These are phyloP conservation scores for Oryctes rhinoceros DNA, from an alignment of 1,140 invertebrate genomes.

Conservation along the genomic window DNA sequence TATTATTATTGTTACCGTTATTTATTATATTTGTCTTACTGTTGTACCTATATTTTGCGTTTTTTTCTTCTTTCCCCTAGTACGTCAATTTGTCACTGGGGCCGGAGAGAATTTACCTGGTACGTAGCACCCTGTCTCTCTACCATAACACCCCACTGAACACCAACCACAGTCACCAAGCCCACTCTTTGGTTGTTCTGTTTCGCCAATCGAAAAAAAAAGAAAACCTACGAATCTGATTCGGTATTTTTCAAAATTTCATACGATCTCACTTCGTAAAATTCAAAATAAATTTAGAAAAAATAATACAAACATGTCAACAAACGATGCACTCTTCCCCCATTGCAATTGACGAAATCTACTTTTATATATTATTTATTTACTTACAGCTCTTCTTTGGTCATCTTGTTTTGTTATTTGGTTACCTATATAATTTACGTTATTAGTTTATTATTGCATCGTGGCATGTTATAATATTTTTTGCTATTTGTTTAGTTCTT, in stretches of 20 bases:
- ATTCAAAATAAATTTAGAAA: conserved; percentile 1
- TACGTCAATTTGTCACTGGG: conserved; percentile 77
- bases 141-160: conserved; percentile 59
- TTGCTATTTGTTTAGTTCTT: conserved; percentile 32
- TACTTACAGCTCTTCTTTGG: conserved; percentile 27
- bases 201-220: conserved; percentile 47
- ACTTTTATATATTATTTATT: conserved; percentile 51
- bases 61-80: conserved; percentile 71
- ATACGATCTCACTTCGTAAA: not conserved
- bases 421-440: conserved; percentile 30
- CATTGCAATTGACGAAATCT: conserved; percentile 58
- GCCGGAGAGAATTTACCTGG: conserved; percentile 75
- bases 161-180: conserved; percentile 57
- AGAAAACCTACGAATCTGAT: not conserved
- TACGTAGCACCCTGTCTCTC: conserved; percentile 64
- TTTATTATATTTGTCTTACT: conserved; percentile 42
- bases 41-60: conserved; percentile 61
- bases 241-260: conserved; percentile 5
- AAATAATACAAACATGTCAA: conserved; percentile 27
- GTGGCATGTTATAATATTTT: conserved; percentile 41
- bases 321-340: conserved; percentile 48
- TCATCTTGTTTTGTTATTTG: conserved; percentile 16
- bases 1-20: conserved; percentile 44
- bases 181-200: conserved; percentile 60
- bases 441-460: conserved; percentile 40